Conservation (phyloP, 2,113 vertebrate species). For the Dipodomys spectabilis region DNA sequence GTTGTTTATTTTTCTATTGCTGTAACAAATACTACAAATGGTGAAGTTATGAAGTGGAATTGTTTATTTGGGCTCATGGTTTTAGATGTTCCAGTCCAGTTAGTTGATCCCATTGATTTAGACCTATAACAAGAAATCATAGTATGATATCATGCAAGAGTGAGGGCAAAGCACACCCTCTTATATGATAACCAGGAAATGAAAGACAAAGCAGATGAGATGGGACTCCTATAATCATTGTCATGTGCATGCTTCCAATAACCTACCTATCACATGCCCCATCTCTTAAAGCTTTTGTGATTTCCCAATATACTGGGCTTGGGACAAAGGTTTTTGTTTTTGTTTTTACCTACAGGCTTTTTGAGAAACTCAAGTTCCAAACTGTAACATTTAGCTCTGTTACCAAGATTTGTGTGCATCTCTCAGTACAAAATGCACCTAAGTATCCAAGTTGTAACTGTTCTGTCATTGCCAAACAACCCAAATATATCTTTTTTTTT, state of each 20-base stretch:
- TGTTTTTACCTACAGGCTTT: neutral
- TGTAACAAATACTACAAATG: neutral
- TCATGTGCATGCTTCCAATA: neutral
- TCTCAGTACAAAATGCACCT: neutral
- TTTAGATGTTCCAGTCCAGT: neutral
- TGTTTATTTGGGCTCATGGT: neutral
- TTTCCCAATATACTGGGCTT: rapidly evolving
- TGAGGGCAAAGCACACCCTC: neutral
- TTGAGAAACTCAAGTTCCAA: neutral
- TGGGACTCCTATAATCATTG: neutral
- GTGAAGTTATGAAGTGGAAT: neutral
- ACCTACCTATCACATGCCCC: no score
- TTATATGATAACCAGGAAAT: neutral
- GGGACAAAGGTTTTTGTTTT: neutral
- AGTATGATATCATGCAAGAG: neutral
- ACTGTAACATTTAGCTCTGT: neutral
- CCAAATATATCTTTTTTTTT: no score
- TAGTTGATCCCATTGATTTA: neutral
- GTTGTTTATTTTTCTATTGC: neutral
- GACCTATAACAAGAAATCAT: no score
- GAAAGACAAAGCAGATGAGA: neutral
- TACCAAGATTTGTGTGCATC: neutral
- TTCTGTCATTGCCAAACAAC: neutral
- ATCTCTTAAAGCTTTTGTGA: neutral
- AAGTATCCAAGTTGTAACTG: no score